These are phyloP conservation scores for Parazoanthus darwini DNA, from an alignment of 92 coral and sea anemone genomes.

Conservation along the genomic window DNA sequence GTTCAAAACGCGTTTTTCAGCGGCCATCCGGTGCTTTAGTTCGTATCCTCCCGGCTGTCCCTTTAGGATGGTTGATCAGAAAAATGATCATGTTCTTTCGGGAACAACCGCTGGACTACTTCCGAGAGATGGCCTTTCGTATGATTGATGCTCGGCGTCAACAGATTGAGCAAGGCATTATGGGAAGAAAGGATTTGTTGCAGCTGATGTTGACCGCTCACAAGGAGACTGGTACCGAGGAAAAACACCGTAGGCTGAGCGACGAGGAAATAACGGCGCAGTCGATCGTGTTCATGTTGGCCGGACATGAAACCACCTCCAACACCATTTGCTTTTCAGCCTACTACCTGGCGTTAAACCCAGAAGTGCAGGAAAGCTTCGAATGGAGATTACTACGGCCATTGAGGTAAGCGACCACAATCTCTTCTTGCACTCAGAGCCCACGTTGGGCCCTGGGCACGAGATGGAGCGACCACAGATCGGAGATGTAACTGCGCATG, in stretches of 20 bases:
- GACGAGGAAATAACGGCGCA: conserved; percentile 80
- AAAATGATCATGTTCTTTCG: conserved; percentile 36
- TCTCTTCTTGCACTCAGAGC: not conserved
- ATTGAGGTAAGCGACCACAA: conserved; percentile 15
- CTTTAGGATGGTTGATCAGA: conserved; percentile 37
- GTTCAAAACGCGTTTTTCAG: conserved; percentile 36
- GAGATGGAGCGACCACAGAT: not conserved
- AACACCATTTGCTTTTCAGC: conserved; percentile 63
- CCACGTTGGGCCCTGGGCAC: no score
- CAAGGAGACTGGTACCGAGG: conserved; percentile 31
- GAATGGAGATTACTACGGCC: conserved; percentile 62
- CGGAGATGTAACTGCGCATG: not conserved
- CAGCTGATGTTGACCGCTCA: conserved; percentile 77
- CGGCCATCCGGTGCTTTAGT: conserved; percentile 32
- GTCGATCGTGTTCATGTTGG: conserved; percentile 66
- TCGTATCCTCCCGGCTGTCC: conserved; percentile 16
- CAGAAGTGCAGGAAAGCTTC: conserved; percentile 70
- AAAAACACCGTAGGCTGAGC: conserved; percentile 45
- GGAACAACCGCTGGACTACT: conserved; percentile 49
- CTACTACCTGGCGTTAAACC: conserved; percentile 59
- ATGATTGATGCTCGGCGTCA: conserved; percentile 54
- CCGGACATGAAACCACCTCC: conserved; percentile 80
- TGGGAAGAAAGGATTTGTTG: conserved; percentile 66
- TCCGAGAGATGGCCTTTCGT: conserved; percentile 49
- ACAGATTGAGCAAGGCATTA: conserved; percentile 39